phyloP scores from a whole-genome alignment of 2,797 vertebrate species.

The Sphenopsis melanotis region DNA sequence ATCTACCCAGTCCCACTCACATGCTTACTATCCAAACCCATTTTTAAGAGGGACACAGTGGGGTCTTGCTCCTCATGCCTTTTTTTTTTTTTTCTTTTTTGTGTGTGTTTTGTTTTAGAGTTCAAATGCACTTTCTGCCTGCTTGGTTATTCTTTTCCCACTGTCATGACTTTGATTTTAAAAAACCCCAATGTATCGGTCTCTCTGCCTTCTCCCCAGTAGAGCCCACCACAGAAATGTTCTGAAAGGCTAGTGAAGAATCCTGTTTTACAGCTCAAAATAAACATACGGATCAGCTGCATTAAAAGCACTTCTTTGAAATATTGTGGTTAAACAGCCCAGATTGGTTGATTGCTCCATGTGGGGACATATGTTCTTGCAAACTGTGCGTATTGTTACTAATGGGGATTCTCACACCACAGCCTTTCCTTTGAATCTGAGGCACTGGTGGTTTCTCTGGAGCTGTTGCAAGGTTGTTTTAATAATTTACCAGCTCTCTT shows the following conservation, averaged over 20 bases:
- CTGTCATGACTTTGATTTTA: not conserved
- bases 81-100: too few relatives aligned
- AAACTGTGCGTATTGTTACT: conserved; percentile 66
- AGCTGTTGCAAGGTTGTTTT: conserved; percentile 63
- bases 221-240: not conserved
- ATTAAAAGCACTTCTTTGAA: conserved; percentile 46
- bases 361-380: conserved; percentile 58
- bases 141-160: not conserved
- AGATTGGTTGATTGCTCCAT: conserved; percentile 59
- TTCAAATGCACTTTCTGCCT: not conserved
- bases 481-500: conserved; percentile 58
- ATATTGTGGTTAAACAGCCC: conserved; percentile 65
- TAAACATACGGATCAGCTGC: conserved; percentile 51
- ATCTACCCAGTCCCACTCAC: not conserved
- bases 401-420: conserved; percentile 64
- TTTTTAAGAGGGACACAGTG: not conserved
- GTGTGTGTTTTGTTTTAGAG: not conserved
- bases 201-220: not conserved
- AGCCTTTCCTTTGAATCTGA: conserved; percentile 54
- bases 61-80: not conserved
- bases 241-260: conserved; percentile 25
- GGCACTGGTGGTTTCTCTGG: conserved; percentile 42
- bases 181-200: not conserved
- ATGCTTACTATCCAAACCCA: not conserved
- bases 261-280: conserved; percentile 27